phyloP scores from a whole-genome alignment of 2,797 vertebrate species.

The Gouania willdenowi region DNA sequence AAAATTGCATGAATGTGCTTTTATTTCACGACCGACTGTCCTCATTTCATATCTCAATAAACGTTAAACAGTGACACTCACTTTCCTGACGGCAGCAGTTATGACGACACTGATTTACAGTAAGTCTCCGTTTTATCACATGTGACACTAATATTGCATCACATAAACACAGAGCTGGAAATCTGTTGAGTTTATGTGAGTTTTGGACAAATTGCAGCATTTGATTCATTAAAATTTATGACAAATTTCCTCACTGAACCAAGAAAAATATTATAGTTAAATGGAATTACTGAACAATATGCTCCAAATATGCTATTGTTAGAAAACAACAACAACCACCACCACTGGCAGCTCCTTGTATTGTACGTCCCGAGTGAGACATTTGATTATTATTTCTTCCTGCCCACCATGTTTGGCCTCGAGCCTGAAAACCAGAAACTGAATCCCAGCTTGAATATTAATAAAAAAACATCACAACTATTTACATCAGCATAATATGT shows the following conservation, averaged over 20 bases:
- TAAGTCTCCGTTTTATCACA: no score
- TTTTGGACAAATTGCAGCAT: no score
- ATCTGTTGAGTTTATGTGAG: no score
- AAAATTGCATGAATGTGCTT: no score
- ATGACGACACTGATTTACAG: no score
- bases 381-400: slow-evolving; percentile 25
- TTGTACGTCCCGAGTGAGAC: slow-evolving; percentile 8
- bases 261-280: slow-evolving; percentile 13
- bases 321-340: not conserved
- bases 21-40: no score
- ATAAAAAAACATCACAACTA: not conserved
- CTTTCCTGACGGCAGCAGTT: no score
- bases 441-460: not conserved
- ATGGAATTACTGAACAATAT: slow-evolving; percentile 11
- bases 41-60: no score
- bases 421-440: slow-evolving; percentile 8
- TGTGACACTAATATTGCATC: no score
- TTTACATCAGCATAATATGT: slow-evolving; percentile 7
- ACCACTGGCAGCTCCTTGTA: not conserved
- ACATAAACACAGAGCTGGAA: no score
- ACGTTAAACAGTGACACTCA: no score
- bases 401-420: slow-evolving; percentile 23
- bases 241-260: not conserved
- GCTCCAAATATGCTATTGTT: slow-evolving; percentile 25
- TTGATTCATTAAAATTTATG: not conserved